Evolutionary conservation across 2,113 vertebrate genomes (phyloP).

Genomic region (Bubo scandiacus): DNA sequence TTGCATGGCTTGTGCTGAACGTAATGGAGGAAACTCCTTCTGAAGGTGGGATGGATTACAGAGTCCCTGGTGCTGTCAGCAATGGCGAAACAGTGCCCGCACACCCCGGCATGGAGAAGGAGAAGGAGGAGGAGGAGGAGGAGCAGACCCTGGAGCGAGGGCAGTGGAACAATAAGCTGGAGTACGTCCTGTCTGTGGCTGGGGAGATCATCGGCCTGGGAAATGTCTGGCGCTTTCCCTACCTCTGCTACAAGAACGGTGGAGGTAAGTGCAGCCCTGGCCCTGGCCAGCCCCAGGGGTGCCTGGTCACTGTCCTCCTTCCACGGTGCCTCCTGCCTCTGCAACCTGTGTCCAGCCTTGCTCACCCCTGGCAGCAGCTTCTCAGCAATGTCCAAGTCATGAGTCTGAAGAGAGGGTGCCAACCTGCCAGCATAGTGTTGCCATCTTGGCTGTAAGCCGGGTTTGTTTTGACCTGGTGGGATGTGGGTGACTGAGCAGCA

Average conservation of each 20-base stretch:
- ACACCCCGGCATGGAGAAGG: conserved; percentile 54
- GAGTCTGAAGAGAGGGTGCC: background rate
- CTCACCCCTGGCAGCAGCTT: background rate
- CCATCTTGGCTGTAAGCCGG: accelerated
- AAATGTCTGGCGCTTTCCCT: conserved; percentile 94
- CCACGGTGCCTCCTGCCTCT: accelerated
- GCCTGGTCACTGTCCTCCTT: background rate
- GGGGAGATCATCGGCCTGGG: conserved; percentile 93
- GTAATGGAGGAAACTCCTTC: conserved; percentile 2
- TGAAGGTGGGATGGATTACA: conserved; percentile 80
- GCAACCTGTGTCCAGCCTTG: accelerated
- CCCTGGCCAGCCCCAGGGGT: background rate
- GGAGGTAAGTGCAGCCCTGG: conserved; percentile 81
- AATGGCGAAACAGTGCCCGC: conserved; percentile 75
- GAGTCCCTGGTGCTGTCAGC: conserved; percentile 59
- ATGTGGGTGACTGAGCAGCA: accelerated
- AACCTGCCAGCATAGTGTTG: accelerated
- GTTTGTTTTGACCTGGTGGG: background rate
- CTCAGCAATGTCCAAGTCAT: background rate
- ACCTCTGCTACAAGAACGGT: conserved; percentile 95
- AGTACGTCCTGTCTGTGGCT: conserved; percentile 87
- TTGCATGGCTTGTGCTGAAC: background rate
- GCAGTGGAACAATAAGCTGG: conserved; percentile 92
- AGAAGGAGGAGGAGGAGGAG: conserved; percentile 64
- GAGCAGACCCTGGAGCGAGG: conserved; percentile 77